Base-by-base conservation (phyloP, 2,797 vertebrate genomes). In the Galaxias olidus region DNA sequence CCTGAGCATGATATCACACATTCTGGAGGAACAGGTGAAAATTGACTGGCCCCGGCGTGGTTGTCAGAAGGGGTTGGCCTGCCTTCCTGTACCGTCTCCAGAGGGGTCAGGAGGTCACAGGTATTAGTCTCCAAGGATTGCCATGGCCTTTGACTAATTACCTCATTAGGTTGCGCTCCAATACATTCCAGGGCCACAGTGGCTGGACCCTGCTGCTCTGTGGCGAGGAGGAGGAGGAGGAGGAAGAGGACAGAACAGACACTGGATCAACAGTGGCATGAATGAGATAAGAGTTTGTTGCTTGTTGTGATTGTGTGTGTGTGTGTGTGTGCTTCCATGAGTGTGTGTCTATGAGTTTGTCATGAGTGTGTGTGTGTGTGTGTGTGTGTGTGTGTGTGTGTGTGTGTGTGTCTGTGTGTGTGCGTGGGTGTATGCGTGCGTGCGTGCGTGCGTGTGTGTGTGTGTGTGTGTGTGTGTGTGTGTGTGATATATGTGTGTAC, bases 101-200 rank as follows among this genome's bases (percentile, higher is more conserved):
- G 86, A 87, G 89, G 82, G 87, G 84, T 90, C 87, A 87, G 85
- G 86, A 87, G 88, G 88, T 89, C 87, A 77, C 88, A 89, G 88
- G 87, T 92, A 90, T 92, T 89, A 89, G 83, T 88, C 87, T 89
- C 84, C 71, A 46, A 77, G 85, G 86, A 83, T 84, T 78, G 75
- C 77, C 78, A 64, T 77, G 79, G 82, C 87, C 86, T 91, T 88
- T 89, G 86, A 87, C 88, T 91, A 91, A 92, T 91, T 88, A 91
- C 86, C 87, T 91, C 88, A 90, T 92, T 91, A 89, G 84, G 86
- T 74, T 53, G 68, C 62, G 66, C 81, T 89, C 77, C 84, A 84
- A 86, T 88, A 87, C 86, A 85, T 83, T 80, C 74, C 76, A 61
- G 44, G 59, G 79, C 66, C 71, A 66, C 72, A 12, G 58, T 10